Base-by-base conservation (phyloP, 2,113 vertebrate genomes). In the Notothenia rossii region DNA sequence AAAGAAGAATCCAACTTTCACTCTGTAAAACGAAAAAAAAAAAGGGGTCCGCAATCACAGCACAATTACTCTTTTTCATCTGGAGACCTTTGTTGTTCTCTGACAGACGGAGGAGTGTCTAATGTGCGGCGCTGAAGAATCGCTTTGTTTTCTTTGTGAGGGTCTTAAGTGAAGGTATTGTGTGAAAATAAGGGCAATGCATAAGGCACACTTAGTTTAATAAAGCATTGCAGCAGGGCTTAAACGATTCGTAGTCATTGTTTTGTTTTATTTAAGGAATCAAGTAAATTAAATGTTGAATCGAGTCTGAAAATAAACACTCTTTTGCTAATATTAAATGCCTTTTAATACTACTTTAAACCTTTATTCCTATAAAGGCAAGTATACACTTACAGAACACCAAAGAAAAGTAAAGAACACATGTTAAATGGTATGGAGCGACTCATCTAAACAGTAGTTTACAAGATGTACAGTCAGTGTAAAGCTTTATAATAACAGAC, bases 1-100 rank as follows among this genome's bases (percentile, higher is more conserved):
- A 86, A 92, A 92, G 83, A 84, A 88, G 75, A 36, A 79, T 86
- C 81, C 56, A 81, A 84, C 77, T 86, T 86, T 91, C 69, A 59
- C 58, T 54, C 65, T 71, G 65, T 75, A 40, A 81, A 82, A 71
- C 25, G 61, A 75, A 68, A 69, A 65, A 68, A 69, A 65, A 40
- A 40, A 7, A 40, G 36, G 36, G 36, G 72, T 71, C 68, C 48
- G 50, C 75, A 60, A 78, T 82, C 89, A 86, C 81, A 83, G 54
- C 75, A 66, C 77, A 89, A 88, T 85, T 22, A 84, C 77, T 74
- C 65, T 10, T n/a, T 82, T 89, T 89, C 75, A 81, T 87, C 82
- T 85, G 0, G 29, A 40, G 55, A 70, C 65, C 68, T 85, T 83
- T 81, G 79, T 82, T 77, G 71, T 7, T 45, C 5, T 45, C 70